Base-by-base conservation (phyloP, 2,797 vertebrate genomes). In the Ara ararauna region DNA sequence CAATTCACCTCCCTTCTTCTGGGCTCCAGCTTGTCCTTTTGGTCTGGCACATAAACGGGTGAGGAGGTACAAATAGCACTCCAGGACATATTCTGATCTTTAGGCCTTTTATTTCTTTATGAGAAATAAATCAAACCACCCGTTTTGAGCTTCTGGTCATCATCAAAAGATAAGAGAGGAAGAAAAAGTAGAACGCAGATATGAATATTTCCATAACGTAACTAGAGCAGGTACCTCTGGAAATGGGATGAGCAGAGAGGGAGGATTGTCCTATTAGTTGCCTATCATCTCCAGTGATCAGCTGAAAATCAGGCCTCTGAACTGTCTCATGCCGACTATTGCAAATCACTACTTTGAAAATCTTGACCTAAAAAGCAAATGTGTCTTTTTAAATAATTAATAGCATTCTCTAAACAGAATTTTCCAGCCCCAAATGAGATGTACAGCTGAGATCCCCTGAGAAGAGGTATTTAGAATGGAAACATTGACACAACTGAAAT, bases 301-400 rank as follows among this genome's bases (percentile, higher is more conserved):
- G 65, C 73, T 83, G 68, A 90, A 91, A 94, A 96, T 67, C 83
- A 95, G 79, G 74, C 53, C 70, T 95, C 85, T 83, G 2, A 72
- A 76, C 27, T 75, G 70, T 54, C 81, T 93, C 76, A 61, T 56
- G 23, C 51, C 0, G 0, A 83, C 38, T 36, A 56, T 6, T 38
- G 44, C 38, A 85, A 66, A 91, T 72, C 75, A 53, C 65, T 79
- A 5, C 78, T 85, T 68, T 34, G 8, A 80, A 92, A 96, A 94
- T 89, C 62, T 70, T 94, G 91, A 94, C 94, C 92, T 96, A 95
- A 91, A 96, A 95, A 93, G 72, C 45, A 95, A 95, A 92, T 60
- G 70, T 83, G 76, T 84, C 74, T 92, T 91, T 94, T 84, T 86
- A 88, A 96, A 96, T 94, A 95, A 95, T 94, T 95, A 96, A 92